phyloP scores from a whole-genome alignment of 1,140 invertebrate species.

The Leptinotarsa texana region DNA sequence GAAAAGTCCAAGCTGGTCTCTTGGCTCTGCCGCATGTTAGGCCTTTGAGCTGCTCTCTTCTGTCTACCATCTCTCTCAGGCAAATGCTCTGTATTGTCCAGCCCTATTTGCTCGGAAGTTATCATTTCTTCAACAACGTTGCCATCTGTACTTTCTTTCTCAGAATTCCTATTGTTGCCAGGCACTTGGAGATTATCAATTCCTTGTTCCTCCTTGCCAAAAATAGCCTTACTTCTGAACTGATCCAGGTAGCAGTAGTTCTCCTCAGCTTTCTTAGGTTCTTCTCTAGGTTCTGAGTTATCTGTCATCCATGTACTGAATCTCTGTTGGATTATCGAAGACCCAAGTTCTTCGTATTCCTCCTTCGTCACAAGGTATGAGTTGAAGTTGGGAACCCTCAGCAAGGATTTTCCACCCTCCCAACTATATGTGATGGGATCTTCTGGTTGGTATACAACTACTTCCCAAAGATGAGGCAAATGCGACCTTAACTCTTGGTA shows the following conservation, averaged over 20 bases:
- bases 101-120: neutral
- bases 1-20: neutral
- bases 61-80: conserved; percentile 13
- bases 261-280: conserved; percentile 18
- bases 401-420: conserved; percentile 80
- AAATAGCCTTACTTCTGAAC: conserved; percentile 30
- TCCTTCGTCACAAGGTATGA: conserved; percentile 73
- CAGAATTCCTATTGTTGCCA: neutral
- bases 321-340: conserved; percentile 45
- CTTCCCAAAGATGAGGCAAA: conserved; percentile 76
- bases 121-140: neutral
- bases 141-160: neutral
- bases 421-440: conserved; percentile 85
- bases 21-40: no score
- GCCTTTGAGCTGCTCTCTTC: neutral
- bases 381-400: conserved; percentile 75
- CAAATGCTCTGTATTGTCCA: conserved; percentile 11
- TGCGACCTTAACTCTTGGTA: conserved; percentile 78
- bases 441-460: conserved; percentile 72
- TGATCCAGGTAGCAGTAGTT: conserved; percentile 30
- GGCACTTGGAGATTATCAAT: neutral
- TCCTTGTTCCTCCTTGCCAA: conserved; percentile 34
- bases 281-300: conserved; percentile 26
- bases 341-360: conserved; percentile 87
- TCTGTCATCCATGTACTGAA: conserved; percentile 48